Conservation (phyloP, 1,140 invertebrate species). For the Solen grandis region DNA sequence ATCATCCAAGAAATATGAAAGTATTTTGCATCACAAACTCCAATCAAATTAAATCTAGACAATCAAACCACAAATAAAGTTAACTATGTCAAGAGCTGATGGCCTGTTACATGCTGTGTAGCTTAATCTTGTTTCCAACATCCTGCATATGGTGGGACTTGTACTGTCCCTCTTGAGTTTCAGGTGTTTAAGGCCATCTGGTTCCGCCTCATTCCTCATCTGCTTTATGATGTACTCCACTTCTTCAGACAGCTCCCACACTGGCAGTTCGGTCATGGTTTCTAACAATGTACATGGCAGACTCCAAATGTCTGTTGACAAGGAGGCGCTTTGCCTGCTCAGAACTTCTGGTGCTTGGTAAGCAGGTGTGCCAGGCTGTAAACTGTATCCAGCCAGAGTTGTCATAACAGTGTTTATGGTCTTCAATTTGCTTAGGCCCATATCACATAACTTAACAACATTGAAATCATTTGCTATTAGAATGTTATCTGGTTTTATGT, state of each 20-base stretch:
- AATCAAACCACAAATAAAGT: too few species aligned
- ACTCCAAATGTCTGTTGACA: constrained; percentile 10
- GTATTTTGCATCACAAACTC: too few species aligned
- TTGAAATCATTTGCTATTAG: constrained; percentile 38
- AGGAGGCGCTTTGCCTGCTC: constrained; percentile 13
- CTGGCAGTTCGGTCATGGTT: constrained; percentile 2
- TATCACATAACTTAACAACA: constrained; percentile 47
- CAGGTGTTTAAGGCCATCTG: too few species aligned
- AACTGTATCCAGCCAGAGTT: constrained; percentile 13
- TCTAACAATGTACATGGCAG: constrained; percentile 28
- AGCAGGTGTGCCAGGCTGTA: constrained; percentile 44
- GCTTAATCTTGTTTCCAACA: too few species aligned
- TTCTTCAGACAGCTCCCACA: constrained; percentile 13
- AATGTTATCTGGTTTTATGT: constrained; percentile 57
- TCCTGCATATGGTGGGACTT: too few species aligned
- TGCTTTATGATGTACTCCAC: too few species aligned
- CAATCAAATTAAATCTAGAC: too few species aligned
- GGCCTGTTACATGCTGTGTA: too few species aligned
- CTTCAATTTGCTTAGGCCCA: constrained; percentile 55
- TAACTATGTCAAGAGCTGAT: too few species aligned
- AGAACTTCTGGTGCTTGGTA: constrained; percentile 47
- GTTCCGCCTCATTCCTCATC: too few species aligned
- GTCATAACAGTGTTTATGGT: constrained; percentile 43
- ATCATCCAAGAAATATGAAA: too few species aligned
- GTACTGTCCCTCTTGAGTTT: too few species aligned